Percentiles rank a stretch among this genome's conserved stretches.
These are phyloP conservation scores for Porites rus DNA, from an alignment of 92 coral and sea anemone species.

Conservation along the genomic window DNA sequence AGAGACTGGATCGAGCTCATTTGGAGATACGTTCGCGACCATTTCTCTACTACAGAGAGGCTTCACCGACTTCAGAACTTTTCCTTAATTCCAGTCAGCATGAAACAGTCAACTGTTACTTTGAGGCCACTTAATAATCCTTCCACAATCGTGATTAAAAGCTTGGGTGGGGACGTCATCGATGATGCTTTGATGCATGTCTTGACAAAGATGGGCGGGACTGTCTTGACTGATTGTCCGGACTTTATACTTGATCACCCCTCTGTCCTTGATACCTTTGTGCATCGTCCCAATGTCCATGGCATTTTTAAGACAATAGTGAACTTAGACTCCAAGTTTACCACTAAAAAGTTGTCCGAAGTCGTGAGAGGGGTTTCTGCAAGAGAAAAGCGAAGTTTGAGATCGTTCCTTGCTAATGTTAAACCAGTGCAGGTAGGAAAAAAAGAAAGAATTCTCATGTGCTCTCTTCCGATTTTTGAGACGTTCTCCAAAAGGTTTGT, in stretches of 20 bases:
- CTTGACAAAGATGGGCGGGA: conserved; percentile 48
- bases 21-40: conserved; percentile 73
- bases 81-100: conserved; percentile 68
- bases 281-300: conserved; percentile 55
- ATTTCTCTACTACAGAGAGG: conserved; percentile 43
- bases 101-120: conserved; percentile 23
- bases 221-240: conserved; percentile 61
- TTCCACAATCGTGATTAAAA: conserved; percentile 48
- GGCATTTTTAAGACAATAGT: conserved; percentile 67
- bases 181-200: conserved; percentile 22
- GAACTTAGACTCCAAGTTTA: neutral
- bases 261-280: conserved; percentile 42
- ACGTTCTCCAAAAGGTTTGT: conserved; percentile 41
- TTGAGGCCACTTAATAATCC: conserved; percentile 60
- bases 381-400: conserved; percentile 45
- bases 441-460: neutral
- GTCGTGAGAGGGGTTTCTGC: neutral
- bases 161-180: conserved; percentile 19
- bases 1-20: conserved; percentile 74
- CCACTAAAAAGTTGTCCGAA: neutral
- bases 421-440: neutral
- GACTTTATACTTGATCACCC: conserved; percentile 49
- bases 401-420: conserved; percentile 53
- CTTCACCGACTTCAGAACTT: conserved; percentile 54
- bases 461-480: conserved; percentile 66